Conservation (phyloP, 1,140 invertebrate genomes). For the Anastrepha obliqua region DNA sequence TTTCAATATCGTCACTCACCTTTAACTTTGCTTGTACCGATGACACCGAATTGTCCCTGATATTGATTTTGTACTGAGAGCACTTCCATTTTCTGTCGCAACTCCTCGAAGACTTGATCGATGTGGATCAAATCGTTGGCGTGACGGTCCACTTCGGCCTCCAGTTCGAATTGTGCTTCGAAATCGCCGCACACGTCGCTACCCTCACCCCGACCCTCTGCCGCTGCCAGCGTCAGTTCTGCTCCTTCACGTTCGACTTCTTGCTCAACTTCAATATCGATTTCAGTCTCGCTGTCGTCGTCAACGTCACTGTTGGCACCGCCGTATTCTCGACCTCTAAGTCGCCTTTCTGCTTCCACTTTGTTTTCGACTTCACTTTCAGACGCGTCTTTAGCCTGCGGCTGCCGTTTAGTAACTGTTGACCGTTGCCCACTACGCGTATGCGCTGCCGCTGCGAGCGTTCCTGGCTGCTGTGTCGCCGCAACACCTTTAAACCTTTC, state of each 20-base stretch:
- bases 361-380: conserved; percentile 8
- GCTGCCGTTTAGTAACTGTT: neutral
- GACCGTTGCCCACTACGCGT: neutral
- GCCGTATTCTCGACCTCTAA: neutral
- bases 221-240: conserved; percentile 19
- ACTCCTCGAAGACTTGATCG: conserved; percentile 61
- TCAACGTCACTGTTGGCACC: neutral
- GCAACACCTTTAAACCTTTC: neutral
- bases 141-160: conserved; percentile 28
- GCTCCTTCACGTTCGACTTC: neutral
- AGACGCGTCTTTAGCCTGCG: conserved; percentile 14
- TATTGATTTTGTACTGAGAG: conserved; percentile 74
- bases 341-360: neutral
- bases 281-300: conserved; percentile 40
- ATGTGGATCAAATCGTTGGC: conserved; percentile 59
- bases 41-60: conserved; percentile 74
- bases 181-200: neutral
- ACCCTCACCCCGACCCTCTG: neutral
- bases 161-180: conserved; percentile 39
- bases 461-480: neutral
- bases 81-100: conserved; percentile 74
- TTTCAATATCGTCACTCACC: conserved; percentile 63
- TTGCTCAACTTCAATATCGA: neutral
- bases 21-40: conserved; percentile 72
- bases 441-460: neutral